Base-by-base conservation (phyloP, 2,888 invertebrate genomes). In the Drosophila mimica region DNA sequence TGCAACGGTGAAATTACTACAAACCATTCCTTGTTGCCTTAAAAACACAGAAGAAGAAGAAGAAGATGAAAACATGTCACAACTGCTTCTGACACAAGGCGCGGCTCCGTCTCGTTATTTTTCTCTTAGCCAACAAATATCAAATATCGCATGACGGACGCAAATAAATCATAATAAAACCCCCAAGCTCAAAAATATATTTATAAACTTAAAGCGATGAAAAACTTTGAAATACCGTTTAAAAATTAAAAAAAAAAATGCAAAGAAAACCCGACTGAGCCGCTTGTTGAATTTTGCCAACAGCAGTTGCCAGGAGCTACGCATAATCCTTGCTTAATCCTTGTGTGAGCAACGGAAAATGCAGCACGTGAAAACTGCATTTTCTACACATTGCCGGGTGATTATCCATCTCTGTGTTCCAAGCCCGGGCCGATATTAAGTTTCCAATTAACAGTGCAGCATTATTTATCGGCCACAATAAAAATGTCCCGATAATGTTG, bases 391-490 rank as follows among this genome's bases (percentile, higher is more conserved):
- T 40, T 34, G 1, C 49, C 20, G 31, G 28, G 28, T 46, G 46
- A 17, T 15, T 46, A 28, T n/a, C 36, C 20, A 6, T 43, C 38
- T 30, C 49, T 67, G 25, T 67, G 25, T 34, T 33, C 46, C 15
- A 4, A 34, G 58, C 34, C 43, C 54, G 40, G 62, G 30, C 40
- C 40, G 65, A 84, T 91, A 91, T 91, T 90, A 85, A 85, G 87
- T 92, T 91, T 91, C 92, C 88, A 92, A 91, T 91, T 91, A 91
- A 91, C 87, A 87, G 82, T 83, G 54, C 74, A 88, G 80, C 81
- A 76, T 91, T 87, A 91, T 92, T 91, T 91, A 92, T 91, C 85
- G 81, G 81, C 54, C 75, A 79, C 86, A 82, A 92, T 92, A 91
- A 91, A 92, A 89, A 79, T 86, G 85, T 90, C 85, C 85, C 86